Evolutionary conservation across 2,797 vertebrate genomes (phyloP).

Genomic region (Clangula hyemalis): DNA sequence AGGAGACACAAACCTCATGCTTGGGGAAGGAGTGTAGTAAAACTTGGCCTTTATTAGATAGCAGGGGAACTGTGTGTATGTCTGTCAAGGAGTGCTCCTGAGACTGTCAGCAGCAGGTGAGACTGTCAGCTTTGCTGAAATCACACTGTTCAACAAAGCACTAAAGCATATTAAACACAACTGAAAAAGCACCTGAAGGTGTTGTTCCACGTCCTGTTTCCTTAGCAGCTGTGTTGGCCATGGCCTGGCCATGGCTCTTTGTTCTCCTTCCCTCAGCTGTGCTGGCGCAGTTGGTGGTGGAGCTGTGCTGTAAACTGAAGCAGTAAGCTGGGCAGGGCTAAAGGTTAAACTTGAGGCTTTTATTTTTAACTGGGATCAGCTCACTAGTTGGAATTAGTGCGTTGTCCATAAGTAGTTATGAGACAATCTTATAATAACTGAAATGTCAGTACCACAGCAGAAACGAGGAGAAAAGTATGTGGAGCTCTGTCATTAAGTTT

Average conservation of each 20-base stretch:
- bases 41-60: background rate
- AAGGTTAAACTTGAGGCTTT: slow-evolving; percentile 26
- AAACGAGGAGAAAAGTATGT: background rate
- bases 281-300: background rate
- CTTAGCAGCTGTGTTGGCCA: background rate
- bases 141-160: background rate
- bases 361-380: slow-evolving; percentile 3
- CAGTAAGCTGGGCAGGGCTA: background rate
- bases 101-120: background rate
- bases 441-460: background rate
- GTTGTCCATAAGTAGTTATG: background rate
- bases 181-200: background rate
- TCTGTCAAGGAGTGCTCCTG: background rate
- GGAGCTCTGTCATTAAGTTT: background rate
- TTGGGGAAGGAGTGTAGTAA: background rate
- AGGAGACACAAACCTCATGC: background rate
- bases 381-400: background rate
- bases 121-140: background rate
- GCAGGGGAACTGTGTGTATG: background rate
- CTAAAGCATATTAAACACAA: background rate
- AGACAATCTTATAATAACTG: background rate
- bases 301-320: background rate
- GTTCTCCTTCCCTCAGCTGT: background rate
- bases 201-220: background rate
- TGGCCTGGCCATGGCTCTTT: background rate